phyloP scores from a whole-genome alignment of 1,140 invertebrate genomes.

The Hylaeus anthracinus region DNA sequence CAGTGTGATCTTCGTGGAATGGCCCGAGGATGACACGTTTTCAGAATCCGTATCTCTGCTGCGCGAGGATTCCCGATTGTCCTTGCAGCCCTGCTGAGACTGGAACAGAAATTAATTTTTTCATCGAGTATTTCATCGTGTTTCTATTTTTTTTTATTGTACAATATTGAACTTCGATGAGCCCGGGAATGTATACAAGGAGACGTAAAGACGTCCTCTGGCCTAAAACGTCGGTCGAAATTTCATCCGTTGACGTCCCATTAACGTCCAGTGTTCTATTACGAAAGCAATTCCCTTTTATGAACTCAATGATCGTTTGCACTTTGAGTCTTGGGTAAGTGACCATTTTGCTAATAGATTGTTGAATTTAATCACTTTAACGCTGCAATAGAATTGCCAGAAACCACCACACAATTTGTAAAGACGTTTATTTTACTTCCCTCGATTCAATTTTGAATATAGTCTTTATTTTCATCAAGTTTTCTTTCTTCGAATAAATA shows the following conservation, averaged over 20 bases:
- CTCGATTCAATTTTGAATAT: too few relatives aligned
- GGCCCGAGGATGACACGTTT: conserved; percentile 75
- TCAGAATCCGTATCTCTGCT: conserved; percentile 75
- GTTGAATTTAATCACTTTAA: neutral
- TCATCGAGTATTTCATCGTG: too few relatives aligned
- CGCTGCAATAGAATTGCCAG: neutral
- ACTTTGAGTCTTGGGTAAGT: neutral
- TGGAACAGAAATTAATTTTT: conserved; percentile 47
- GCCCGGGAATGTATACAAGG: too few relatives aligned
- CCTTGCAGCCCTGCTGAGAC: conserved; percentile 70
- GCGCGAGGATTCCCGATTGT: conserved; percentile 69
- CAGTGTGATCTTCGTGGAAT: conserved; percentile 68
- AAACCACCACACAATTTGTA: too few relatives aligned
- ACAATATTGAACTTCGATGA: too few relatives aligned
- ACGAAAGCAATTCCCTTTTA: neutral
- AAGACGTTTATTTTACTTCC: too few relatives aligned
- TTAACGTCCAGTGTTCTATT: neutral
- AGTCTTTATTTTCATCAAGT: too few relatives aligned
- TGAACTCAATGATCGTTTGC: neutral
- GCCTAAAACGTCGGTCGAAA: neutral
- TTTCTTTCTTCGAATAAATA: too few relatives aligned
- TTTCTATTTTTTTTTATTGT: too few relatives aligned
- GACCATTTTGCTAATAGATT: neutral
- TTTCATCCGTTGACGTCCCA: neutral
- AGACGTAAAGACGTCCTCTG: neutral